A percentile compares a stretch with the other conserved stretches of the same genome.
These are phyloP conservation scores for Erythrolamprus reginae DNA, from an alignment of 2,113 vertebrate genomes.

Conservation along the genomic window DNA sequence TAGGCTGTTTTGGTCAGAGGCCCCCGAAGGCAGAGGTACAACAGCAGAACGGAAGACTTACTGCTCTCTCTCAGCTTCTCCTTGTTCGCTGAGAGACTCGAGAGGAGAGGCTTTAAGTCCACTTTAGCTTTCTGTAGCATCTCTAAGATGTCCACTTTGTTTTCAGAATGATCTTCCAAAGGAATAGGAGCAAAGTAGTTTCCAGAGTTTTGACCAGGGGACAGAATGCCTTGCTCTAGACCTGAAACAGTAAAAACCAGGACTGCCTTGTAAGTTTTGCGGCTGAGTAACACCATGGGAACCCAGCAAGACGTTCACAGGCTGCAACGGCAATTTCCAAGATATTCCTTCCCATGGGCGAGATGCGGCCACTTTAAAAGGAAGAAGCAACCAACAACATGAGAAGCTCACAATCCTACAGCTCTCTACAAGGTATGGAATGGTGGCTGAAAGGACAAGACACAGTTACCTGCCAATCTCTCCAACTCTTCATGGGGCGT, in stretches of 20 bases:
- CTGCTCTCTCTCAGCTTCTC: slow-evolving; percentile 92
- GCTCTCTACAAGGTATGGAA: slow-evolving; percentile 1
- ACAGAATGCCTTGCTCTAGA: slow-evolving; percentile 81
- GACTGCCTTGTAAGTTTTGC: slow-evolving; percentile 59
- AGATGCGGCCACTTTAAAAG: neutral
- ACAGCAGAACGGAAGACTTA: slow-evolving; percentile 74
- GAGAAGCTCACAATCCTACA: slow-evolving; percentile 21
- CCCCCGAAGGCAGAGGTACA: slow-evolving; percentile 53
- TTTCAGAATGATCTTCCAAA: slow-evolving; percentile 82
- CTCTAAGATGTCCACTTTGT: slow-evolving; percentile 97
- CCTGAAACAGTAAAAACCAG: slow-evolving; percentile 72
- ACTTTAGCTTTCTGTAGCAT: slow-evolving; percentile 97
- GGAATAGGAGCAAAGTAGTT: slow-evolving; percentile 96
- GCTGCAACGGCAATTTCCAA: neutral
- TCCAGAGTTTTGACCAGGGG: slow-evolving; percentile 80
- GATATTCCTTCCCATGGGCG: slow-evolving; percentile 19
- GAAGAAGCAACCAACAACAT: neutral
- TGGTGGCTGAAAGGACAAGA: neutral
- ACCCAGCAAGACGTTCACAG: slow-evolving; percentile 11
- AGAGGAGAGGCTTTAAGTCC: slow-evolving; percentile 94
- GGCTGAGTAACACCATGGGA: slow-evolving; percentile 43
- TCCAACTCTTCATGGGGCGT: slow-evolving; percentile 96
- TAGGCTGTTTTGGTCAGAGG: slow-evolving; percentile 44
- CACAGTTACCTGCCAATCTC: slow-evolving; percentile 84
- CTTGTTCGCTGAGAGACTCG: slow-evolving; percentile 93